Evolutionary conservation across 2,797 vertebrate genomes (phyloP), one percentile per base, ranked within the genome.

Genomic region (Poeciliopsis gracilis): DNA sequence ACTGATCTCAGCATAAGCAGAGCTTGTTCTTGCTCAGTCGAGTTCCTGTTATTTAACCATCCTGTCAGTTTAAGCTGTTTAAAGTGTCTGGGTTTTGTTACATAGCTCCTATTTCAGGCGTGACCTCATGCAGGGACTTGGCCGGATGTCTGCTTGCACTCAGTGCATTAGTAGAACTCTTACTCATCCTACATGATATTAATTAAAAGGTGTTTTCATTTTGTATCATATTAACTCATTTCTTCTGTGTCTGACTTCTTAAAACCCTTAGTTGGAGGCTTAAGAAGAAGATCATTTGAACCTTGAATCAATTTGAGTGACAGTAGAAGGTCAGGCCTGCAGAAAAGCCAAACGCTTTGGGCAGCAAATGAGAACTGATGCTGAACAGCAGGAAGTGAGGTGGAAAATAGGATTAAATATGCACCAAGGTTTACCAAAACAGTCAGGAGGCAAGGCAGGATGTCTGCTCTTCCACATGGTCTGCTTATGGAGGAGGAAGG

Each of bases 341-440:
- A 16, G 66, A 61, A 75, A 16, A 78, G 66, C 78, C 67, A 61
- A 80, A 55, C 2, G 76, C 91, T 86, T 28, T 46, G 75, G 81
- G 84, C 84, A 81, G 75, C 81, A 81, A 89, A 81, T 87, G 76
- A 77, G 78, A 77, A 33, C 4, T 7, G 12, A 70, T 73, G 72
- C 7, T 66, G 53, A 51, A 85, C 82, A 53, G 73, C 23, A 1
- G 82, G 86, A 91, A 84, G 84, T 73, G 83, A 83, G n/a, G 67
- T 89, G 84, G 77, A 92, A 90, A 91, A 88, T 84, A 38, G 76
- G 81, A 88, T 91, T 89, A 88, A 82, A 88, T 73, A 80, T 85
- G 75, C 84, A 83, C 46, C 13, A 47, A 73, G 66, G 71, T 75
- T 77, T 76, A 77, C 81, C 69, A 78, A 78, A 79, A 73, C 41